Percentiles rank a stretch among this genome's conserved stretches.
These are phyloP conservation scores for Exocentrus adspersus DNA, from an alignment of 2,888 invertebrate species.

Conservation along the genomic window DNA sequence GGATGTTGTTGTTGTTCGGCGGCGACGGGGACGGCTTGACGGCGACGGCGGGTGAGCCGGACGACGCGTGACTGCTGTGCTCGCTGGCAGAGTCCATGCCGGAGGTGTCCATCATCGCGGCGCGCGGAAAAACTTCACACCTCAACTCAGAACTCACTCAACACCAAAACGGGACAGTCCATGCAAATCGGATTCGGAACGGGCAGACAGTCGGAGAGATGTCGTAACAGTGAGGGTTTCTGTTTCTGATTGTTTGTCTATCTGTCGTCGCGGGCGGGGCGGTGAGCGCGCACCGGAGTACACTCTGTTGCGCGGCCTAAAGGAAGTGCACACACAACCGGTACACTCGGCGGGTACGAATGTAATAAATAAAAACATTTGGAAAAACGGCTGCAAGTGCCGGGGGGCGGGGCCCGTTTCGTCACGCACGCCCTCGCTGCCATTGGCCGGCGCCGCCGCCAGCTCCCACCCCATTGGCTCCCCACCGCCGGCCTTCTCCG, in stretches of 20 bases:
- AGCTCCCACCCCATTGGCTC: constrained; percentile 54
- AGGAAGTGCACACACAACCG: constrained; percentile 66
- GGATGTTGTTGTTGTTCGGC: constrained; percentile 61
- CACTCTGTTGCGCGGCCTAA: constrained; percentile 48
- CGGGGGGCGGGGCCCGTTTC: constrained; percentile 54
- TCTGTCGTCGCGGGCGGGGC: constrained; percentile 58
- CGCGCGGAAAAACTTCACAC: constrained; percentile 35
- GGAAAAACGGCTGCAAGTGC: constrained; percentile 66
- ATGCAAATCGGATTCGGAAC: constrained; percentile 42
- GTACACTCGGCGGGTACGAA: constrained; percentile 75
- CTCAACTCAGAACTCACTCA: constrained; percentile 33
- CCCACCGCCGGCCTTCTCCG: constrained; percentile 51
- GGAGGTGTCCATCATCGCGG: constrained; percentile 66
- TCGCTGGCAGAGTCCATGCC: constrained; percentile 70
- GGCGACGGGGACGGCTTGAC: constrained; percentile 63
- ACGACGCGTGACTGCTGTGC: constrained; percentile 68
- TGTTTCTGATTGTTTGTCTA: constrained; percentile 60
- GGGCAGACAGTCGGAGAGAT: constrained; percentile 61
- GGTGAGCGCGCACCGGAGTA: constrained; percentile 51
- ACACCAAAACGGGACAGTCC: constrained; percentile 44
- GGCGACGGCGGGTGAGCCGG: constrained; percentile 64
- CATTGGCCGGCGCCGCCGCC: constrained; percentile 63
- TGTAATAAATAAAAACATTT: constrained; percentile 77
- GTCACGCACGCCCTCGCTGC: constrained; percentile 67
- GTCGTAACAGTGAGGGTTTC: constrained; percentile 60